Evolutionary conservation across 2,113 vertebrate species (phyloP), one percentile per base, ranked within the genome.

Genomic region (Charina bottae): DNA sequence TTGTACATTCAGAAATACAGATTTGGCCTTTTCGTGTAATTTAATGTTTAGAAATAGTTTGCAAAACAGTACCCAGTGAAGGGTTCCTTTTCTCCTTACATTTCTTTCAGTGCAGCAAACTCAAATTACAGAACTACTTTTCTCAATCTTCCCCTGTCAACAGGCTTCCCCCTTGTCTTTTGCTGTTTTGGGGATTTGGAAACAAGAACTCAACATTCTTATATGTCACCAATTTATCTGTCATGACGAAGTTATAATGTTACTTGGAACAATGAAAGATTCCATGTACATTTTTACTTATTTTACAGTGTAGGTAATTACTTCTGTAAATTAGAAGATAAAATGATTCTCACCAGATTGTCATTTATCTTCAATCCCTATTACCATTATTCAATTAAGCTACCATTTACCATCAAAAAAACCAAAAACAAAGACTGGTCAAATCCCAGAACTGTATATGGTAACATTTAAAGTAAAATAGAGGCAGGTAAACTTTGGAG

Each of bases 251-350:
- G 56, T 91, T 62, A 87, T 86, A 68, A 86, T n/a, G 24, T 26
- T n/a, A 78, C 33, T 85, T 92, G 78, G 78, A 85, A 85, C 53
- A 13, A 89, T 92, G 87, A 85, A 46, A 84, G 83, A 62, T 46
- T 89, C 11, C 10, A 64, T 26, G 13, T 49, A 72, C 33, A 46
- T 87, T 72, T 91, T 87, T 87, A n/a, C 4, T 42, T 56, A 15
- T 42, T 26, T 56, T 90, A 72, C 62, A n/a, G 37, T 78, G 62
- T 23, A 92, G 23, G 78, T 59, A 89, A 78, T 89, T 85, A 85
- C 58, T 84, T 49, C 78, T 89, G 87, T 64, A 89, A 85, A 92
- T 92, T 85, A 92, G 62, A 92, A 89, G 46, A 78, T 78, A 78
- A 78, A 87, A 78, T n/a, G 2, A 84, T 84, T 55, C 28, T 54